Percentiles rank a stretch among this genome's conserved stretches.
Evolutionary conservation across 2,888 invertebrate genomes (phyloP).

Genomic region (Nephrocerus scutellatus): DNA sequence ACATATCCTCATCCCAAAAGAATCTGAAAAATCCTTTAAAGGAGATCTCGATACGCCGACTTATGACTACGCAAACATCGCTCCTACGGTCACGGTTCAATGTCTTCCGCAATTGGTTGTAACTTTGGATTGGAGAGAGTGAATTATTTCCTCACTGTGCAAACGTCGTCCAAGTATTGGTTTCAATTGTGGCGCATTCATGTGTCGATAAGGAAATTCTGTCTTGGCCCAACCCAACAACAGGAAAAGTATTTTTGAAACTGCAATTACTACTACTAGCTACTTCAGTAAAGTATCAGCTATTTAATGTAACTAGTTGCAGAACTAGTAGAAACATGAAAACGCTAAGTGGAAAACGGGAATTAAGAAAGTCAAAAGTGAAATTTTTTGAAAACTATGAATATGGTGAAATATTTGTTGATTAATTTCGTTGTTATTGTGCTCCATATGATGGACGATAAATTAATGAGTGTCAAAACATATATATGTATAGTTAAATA

Average conservation of each 20-base stretch:
- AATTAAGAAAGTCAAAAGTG: too few species aligned
- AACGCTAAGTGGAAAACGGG: too few species aligned
- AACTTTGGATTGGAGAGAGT: conserved; percentile 65
- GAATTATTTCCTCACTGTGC: conserved; percentile 75
- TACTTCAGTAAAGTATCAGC: too few species aligned
- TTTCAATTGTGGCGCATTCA: conserved; percentile 85
- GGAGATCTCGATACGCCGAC: conserved; percentile 46
- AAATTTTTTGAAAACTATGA: too few species aligned
- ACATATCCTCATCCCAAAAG: conserved; percentile 46
- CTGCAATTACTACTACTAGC: too few species aligned
- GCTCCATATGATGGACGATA: too few species aligned
- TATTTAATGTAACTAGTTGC: too few species aligned
- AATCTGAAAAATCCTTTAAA: conserved; percentile 47
- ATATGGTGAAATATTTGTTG: too few species aligned
- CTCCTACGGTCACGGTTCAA: conserved; percentile 39
- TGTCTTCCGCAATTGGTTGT: conserved; percentile 63
- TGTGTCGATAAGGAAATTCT: conserved; percentile 96
- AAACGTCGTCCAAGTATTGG: conserved; percentile 85
- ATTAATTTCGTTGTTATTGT: too few species aligned
- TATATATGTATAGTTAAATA: too few species aligned
- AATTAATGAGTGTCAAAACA: too few species aligned
- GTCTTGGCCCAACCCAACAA: conserved; percentile 98
- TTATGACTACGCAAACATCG: conserved; percentile 41
- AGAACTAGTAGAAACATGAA: too few species aligned
- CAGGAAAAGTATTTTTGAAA: conserved; percentile 97